Conservation (phyloP, 2,888 invertebrate genomes). For the Rhimphoctona megacephalus region DNA sequence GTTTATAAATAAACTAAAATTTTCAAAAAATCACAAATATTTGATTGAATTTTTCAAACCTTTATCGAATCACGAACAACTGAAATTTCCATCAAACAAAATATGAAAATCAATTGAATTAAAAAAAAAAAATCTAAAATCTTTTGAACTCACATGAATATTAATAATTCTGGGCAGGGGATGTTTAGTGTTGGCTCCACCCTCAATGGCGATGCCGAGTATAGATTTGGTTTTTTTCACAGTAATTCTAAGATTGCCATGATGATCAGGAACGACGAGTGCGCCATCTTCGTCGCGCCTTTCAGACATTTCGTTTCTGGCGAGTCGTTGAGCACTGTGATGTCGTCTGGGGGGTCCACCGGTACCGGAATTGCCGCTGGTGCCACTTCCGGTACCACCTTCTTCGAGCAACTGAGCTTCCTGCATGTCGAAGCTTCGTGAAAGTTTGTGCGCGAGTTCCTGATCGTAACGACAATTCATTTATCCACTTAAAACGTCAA, state of each 20-base stretch:
- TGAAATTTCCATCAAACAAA: neutral
- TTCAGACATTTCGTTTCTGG: slow-evolving; percentile 79
- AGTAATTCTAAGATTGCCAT: slow-evolving; percentile 94
- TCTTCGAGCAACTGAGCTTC: slow-evolving; percentile 85
- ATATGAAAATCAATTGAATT: neutral
- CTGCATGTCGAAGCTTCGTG: slow-evolving; percentile 95
- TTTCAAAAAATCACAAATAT: no score
- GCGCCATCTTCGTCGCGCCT: slow-evolving; percentile 89
- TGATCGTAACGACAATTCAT: slow-evolving; percentile 80
- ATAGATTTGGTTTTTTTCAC: slow-evolving; percentile 97
- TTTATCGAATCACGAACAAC: no score
- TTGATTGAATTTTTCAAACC: no score
- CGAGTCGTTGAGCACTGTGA: slow-evolving; percentile 82
- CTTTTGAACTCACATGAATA: slow-evolving; percentile 92
- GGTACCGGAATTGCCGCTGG: slow-evolving; percentile 73
- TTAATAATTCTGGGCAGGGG: slow-evolving; percentile 97
- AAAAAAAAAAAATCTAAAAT: neutral
- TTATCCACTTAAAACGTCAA: slow-evolving; percentile 10
- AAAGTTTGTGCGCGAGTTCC: slow-evolving; percentile 95
- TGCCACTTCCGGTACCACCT: slow-evolving; percentile 75
- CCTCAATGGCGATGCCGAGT: slow-evolving; percentile 98
- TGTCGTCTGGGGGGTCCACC: slow-evolving; percentile 81
- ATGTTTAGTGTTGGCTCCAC: slow-evolving; percentile 98
- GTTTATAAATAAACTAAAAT: no score
- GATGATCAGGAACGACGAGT: slow-evolving; percentile 93